A percentile compares a stretch with the other conserved stretches of the same genome.
These are phyloP conservation scores for Fissipunctia ypsillon DNA, from an alignment of 2,888 invertebrate species.

Conservation along the genomic window DNA sequence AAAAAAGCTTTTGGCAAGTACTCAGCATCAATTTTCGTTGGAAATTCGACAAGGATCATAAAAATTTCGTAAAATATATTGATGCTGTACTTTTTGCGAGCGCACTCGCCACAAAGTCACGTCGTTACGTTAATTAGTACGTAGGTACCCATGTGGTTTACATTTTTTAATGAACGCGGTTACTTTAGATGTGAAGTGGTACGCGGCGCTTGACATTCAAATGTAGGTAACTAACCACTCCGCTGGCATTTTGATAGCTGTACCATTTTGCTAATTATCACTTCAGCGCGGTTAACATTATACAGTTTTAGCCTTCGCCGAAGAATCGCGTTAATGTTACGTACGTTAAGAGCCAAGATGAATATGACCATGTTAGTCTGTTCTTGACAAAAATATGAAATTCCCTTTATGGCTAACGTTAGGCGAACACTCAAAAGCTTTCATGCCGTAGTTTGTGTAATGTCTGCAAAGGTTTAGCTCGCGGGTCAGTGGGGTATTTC, in stretches of 20 bases:
- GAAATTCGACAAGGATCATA: slow-evolving; percentile 48
- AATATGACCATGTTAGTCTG: slow-evolving; percentile 47
- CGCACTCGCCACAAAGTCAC: slow-evolving; percentile 48
- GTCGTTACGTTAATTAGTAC: slow-evolving; percentile 59
- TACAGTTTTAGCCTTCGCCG: slow-evolving; percentile 25
- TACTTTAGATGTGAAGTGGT: slow-evolving; percentile 47
- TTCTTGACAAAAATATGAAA: slow-evolving; percentile 61
- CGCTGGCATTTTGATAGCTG: slow-evolving; percentile 45
- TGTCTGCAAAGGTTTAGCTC: slow-evolving; percentile 58
- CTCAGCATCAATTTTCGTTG: slow-evolving; percentile 37
- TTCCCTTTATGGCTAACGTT: slow-evolving; percentile 63
- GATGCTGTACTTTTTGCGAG: slow-evolving; percentile 44
- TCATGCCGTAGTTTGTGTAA: slow-evolving; percentile 63
- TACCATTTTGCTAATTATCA: slow-evolving; percentile 53
- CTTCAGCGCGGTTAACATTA: slow-evolving; percentile 33
- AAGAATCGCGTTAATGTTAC: slow-evolving; percentile 21
- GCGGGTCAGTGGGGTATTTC: slow-evolving; percentile 46
- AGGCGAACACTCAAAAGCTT: slow-evolving; percentile 69
- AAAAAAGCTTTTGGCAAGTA: slow-evolving; percentile 32
- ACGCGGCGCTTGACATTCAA: slow-evolving; percentile 45
- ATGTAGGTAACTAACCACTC: slow-evolving; percentile 55
- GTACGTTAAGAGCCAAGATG: slow-evolving; percentile 39
- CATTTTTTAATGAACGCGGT: slow-evolving; percentile 62
- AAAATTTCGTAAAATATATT: slow-evolving; percentile 44
- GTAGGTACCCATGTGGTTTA: slow-evolving; percentile 47